Percentiles rank a stretch among this genome's conserved stretches.
Conservation (phyloP, 2,113 vertebrate species). For the Actinemys pallida region DNA sequence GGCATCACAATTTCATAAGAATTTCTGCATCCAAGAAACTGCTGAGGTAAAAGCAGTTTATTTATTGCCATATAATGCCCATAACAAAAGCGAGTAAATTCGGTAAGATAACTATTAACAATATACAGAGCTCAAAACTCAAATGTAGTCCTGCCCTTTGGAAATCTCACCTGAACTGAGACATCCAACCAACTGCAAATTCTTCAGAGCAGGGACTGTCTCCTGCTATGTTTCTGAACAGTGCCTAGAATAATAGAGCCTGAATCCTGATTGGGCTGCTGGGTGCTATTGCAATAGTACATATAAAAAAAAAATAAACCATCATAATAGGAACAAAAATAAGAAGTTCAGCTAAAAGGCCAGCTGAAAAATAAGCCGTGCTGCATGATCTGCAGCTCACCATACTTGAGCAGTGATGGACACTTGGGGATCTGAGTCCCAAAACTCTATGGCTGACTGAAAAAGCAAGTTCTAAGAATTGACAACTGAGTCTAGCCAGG, state of each 20-base stretch:
- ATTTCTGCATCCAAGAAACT: not conserved
- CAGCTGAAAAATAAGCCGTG: not conserved
- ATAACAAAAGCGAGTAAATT: not conserved
- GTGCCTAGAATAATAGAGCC: not conserved
- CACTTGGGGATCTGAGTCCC: not conserved
- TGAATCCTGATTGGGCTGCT: not conserved
- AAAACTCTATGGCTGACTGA: not conserved
- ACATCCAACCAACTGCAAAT: not conserved
- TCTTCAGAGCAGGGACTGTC: not conserved
- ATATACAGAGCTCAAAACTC: not conserved
- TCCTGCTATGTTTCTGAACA: not conserved
- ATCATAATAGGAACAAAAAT: not conserved
- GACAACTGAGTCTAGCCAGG: not conserved
- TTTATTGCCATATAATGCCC: fast-evolving
- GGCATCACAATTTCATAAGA: not conserved
- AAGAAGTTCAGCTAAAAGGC: not conserved
- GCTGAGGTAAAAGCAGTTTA: not conserved
- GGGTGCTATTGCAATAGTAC: not conserved
- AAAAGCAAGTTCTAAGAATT: not conserved
- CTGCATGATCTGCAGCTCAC: not conserved
- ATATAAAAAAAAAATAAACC: not conserved
- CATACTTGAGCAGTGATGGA: not conserved
- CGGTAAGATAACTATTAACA: not conserved
- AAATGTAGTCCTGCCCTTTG: not conserved
- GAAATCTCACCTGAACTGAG: not conserved